Evolutionary conservation across 2,113 vertebrate genomes (phyloP).

Genomic region (Cichladusa arquata): DNA sequence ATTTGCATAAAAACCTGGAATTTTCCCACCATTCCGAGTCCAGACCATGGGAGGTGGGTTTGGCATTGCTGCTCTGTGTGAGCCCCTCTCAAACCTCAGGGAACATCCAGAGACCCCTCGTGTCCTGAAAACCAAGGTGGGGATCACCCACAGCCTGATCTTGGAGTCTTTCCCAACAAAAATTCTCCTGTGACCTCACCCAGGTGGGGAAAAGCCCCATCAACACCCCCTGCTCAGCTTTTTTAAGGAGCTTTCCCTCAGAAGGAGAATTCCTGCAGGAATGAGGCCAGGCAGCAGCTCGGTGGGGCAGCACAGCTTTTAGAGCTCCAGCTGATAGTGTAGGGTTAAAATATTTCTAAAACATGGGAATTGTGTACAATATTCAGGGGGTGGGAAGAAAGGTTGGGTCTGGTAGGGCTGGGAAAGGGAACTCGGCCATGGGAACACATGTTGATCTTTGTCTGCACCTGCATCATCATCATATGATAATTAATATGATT

Average conservation of each 20-base stretch:
- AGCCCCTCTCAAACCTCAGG: no score
- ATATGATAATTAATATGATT: no score
- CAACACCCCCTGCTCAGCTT: fast-evolving
- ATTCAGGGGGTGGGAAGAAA: no score
- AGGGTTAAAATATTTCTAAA: no score
- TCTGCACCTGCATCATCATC: no score
- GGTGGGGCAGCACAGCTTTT: fast-evolving
- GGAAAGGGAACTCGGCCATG: no score
- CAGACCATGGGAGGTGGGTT: background rate
- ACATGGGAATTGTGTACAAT: no score
- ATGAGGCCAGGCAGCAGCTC: background rate
- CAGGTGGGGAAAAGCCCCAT: background rate
- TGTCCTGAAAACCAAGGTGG: background rate
- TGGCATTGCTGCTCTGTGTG: background rate
- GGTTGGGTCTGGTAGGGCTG: no score
- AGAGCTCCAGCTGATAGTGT: background rate
- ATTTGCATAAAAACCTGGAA: background rate
- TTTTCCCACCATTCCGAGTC: fast-evolving
- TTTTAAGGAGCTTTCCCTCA: background rate
- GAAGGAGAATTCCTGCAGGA: background rate
- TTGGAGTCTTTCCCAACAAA: background rate
- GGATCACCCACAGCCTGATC: fast-evolving
- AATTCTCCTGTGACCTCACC: background rate
- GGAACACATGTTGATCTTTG: no score
- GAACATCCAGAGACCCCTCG: background rate